Percentiles rank a stretch among this genome's conserved stretches.
Conservation (phyloP, 2,113 vertebrate species). For the Oryzias celebensis region DNA sequence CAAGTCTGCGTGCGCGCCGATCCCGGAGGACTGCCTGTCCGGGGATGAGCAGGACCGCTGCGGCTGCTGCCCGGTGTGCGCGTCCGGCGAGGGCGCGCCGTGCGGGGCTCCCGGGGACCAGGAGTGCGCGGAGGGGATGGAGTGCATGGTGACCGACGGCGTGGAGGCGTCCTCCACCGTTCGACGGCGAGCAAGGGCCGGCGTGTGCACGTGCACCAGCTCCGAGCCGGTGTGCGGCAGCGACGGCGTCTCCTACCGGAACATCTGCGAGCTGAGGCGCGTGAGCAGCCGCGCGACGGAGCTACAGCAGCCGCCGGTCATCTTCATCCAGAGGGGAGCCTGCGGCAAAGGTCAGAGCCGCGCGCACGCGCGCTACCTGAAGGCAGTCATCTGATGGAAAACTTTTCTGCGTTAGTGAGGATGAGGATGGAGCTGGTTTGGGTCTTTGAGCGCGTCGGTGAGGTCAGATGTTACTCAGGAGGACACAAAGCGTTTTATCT, state of each 20-base stretch:
- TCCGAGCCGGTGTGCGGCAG: constrained; percentile 89
- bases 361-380: not conserved
- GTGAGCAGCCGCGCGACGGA: constrained; percentile 79
- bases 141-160: constrained; percentile 78
- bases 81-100: constrained; percentile 82
- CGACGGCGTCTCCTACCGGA: constrained; percentile 87
- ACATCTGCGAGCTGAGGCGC: constrained; percentile 87
- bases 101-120: constrained; percentile 77
- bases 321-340: constrained; percentile 89
- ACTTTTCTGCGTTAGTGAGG: too few relatives aligned
- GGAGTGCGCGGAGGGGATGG: constrained; percentile 84
- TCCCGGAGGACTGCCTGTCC: constrained; percentile 74
- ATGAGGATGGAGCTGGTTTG: too few relatives aligned
- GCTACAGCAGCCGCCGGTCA: constrained; percentile 82
- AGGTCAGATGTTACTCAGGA: too few relatives aligned
- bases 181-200: constrained; percentile 76
- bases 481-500: too few relatives aligned
- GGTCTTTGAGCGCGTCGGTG: too few relatives aligned
- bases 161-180: constrained; percentile 81
- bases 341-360: constrained; percentile 77
- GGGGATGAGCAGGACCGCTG: constrained; percentile 81
- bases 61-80: constrained; percentile 89
- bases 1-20: constrained; percentile 74
- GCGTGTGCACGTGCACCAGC: constrained; percentile 82
- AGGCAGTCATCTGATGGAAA: too few relatives aligned